Percentiles rank a stretch among this genome's conserved stretches.
phyloP scores from a whole-genome alignment of 2,888 invertebrate species.

The Epistrophella euchroma region DNA sequence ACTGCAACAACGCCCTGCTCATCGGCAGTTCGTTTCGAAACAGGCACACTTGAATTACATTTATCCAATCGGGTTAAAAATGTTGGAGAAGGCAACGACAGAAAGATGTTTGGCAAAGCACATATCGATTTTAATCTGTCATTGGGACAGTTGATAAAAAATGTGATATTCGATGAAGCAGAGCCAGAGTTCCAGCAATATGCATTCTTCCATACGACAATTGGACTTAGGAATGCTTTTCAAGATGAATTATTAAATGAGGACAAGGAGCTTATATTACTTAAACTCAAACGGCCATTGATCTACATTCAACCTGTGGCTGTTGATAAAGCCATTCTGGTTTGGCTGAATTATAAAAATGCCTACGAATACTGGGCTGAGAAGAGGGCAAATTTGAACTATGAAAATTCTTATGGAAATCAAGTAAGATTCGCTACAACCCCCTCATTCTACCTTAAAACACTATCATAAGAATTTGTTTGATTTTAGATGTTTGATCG shows the following conservation, averaged over 20 bases:
- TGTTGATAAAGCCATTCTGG: conserved; percentile 98
- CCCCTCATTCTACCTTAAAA: background rate
- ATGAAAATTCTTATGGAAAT: conserved; percentile 89
- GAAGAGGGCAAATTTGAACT: conserved; percentile 95
- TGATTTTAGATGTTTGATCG: conserved; percentile 86
- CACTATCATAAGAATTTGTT: background rate
- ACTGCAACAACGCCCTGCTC: conserved; percentile 99
- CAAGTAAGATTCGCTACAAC: conserved; percentile 48
- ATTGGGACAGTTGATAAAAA: conserved; percentile 96
- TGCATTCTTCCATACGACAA: conserved; percentile 98
- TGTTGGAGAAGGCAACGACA: conserved; percentile 87
- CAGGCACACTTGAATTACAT: conserved; percentile 96
- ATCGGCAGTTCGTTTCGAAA: conserved; percentile 97
- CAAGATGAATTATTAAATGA: conserved; percentile 96
- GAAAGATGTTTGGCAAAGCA: conserved; percentile 91
- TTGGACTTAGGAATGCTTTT: conserved; percentile 92
- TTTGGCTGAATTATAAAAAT: conserved; percentile 99
- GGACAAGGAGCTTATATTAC: conserved; percentile 94
- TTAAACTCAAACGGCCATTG: conserved; percentile 95
- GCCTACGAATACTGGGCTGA: conserved; percentile 99
- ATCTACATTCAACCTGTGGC: conserved; percentile 98
- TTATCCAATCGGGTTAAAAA: conserved; percentile 97
- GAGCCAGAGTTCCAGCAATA: conserved; percentile 99
- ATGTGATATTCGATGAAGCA: conserved; percentile 98
- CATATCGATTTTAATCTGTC: conserved; percentile 97